phyloP scores from a whole-genome alignment of 1,140 invertebrate species.

The Apolygus lucorum region DNA sequence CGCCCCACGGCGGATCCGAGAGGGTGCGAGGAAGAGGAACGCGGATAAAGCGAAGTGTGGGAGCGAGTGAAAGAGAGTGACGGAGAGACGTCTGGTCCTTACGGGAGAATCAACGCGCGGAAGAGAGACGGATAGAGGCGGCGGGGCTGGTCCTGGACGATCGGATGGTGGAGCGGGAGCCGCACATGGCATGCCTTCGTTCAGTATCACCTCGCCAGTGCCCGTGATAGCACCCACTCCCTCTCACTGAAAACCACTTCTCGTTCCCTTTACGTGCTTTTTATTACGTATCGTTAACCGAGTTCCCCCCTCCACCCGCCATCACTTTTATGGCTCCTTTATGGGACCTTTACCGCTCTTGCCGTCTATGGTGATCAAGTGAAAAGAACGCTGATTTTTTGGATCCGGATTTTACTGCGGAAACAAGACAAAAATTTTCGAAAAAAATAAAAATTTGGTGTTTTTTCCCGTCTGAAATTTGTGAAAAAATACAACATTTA shows the following conservation, averaged over 20 bases:
- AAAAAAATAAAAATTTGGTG: no score
- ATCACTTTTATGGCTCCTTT: conserved; percentile 26
- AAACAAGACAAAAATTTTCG: no score
- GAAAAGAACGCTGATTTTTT: conserved; percentile 2
- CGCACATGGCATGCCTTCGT: conserved; percentile 14
- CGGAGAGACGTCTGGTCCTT: not conserved
- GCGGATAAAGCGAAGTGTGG: conserved; percentile 21
- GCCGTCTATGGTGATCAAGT: conserved; percentile 19
- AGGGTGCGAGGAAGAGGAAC: not conserved
- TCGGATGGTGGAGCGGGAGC: not conserved
- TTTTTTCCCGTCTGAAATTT: no score
- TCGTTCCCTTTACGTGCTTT: conserved; percentile 21
- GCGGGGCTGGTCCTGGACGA: not conserved
- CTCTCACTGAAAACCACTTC: conserved; percentile 17
- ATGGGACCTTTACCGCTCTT: conserved; percentile 24
- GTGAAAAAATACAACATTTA: no score
- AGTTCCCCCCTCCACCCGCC: conserved; percentile 18
- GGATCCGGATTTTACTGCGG: not conserved
- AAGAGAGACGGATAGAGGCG: conserved; percentile 1
- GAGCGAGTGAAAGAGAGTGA: conserved; percentile 5
- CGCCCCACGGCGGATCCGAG: not conserved
- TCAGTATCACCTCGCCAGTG: conserved; percentile 20
- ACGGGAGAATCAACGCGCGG: not conserved
- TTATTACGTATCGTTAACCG: conserved; percentile 23
- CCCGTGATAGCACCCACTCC: conserved; percentile 8